These are phyloP conservation scores for Zaprionus inermis DNA, from an alignment of 1,140 invertebrate species.

Conservation along the genomic window DNA sequence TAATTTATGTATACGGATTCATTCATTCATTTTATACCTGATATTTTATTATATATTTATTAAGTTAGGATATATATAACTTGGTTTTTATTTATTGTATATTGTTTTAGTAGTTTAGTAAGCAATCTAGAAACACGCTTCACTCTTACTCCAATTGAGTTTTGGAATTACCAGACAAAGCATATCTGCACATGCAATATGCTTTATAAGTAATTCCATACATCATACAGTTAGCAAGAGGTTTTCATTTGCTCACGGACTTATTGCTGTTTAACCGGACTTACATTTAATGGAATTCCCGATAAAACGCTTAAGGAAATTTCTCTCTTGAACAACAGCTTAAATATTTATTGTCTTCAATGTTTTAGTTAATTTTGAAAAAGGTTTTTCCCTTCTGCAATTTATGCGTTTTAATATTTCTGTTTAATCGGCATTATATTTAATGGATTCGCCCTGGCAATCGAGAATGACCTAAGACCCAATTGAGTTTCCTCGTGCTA, in stretches of 20 bases:
- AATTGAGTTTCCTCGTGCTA: background rate
- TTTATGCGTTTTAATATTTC: conserved; percentile 2
- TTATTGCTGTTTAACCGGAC: too few species aligned
- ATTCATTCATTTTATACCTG: too few species aligned
- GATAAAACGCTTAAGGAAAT: background rate
- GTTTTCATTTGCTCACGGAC: background rate
- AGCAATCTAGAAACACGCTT: too few species aligned
- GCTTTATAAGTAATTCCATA: too few species aligned
- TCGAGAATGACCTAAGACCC: conserved; percentile 6
- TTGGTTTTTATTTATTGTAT: too few species aligned
- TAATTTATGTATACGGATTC: too few species aligned
- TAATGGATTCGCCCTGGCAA: background rate
- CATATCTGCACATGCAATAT: background rate
- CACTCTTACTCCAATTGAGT: too few species aligned
- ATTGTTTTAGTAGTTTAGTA: too few species aligned
- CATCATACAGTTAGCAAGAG: background rate
- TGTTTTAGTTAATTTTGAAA: background rate
- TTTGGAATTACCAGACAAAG: too few species aligned
- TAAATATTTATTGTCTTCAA: background rate
- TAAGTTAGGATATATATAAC: too few species aligned
- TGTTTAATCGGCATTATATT: conserved; percentile 3
- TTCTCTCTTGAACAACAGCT: background rate
- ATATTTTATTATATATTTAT: too few species aligned
- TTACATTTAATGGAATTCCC: conserved; percentile 13
- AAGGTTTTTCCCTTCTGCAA: background rate